Base-by-base conservation (phyloP, 2,113 vertebrate genomes). In the Phrynocephalus versicolor region DNA sequence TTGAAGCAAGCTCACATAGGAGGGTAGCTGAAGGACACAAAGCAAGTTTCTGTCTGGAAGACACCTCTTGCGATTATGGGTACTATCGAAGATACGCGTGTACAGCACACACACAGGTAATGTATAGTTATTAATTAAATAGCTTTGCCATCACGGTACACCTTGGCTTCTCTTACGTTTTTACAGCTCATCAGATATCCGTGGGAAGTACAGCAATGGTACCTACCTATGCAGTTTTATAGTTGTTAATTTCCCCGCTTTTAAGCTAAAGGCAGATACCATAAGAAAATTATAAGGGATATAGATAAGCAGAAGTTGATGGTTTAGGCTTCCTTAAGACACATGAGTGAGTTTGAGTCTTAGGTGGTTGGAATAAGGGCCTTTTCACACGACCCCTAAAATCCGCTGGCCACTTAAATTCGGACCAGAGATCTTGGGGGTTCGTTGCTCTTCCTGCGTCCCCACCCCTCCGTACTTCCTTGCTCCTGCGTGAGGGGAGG, bases 1-100 rank as follows among this genome's bases (percentile, higher is more conserved):
- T 99, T 89, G 98, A 99, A 84, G 89, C 93, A 3, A 94, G 81
- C 12, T 96, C 97, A 0, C 94, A 98, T 18, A 94, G 92, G 19
- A 96, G 96, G 87, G 98, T 99, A 39, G 98, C 98, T n/a, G 98
- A 99, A 90, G 98, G 98, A 5, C 98, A 99, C 94, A 99, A 99
- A 94, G 98, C 98, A 62, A 99, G 98, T 81, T 99, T 99, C 95
- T 99, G 98, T 75, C 96, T 99, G 76, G 98, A 99, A 95, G 98
- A 99, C 91, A 99, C 98, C 0, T 98, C 98, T 82, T 99, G 98
- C 87, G 98, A 99, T 91, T 97, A 98, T 10, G 98, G 98, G 16
- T 98, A 99, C 93, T 96, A 99, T 76, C 96, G 98, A 65, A 96
- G 98, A 64, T 99, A 96, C 39, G 98, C 98, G 2, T 99, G 98